Conservation (phyloP, 2,888 invertebrate genomes). For the Carcina quercana region DNA sequence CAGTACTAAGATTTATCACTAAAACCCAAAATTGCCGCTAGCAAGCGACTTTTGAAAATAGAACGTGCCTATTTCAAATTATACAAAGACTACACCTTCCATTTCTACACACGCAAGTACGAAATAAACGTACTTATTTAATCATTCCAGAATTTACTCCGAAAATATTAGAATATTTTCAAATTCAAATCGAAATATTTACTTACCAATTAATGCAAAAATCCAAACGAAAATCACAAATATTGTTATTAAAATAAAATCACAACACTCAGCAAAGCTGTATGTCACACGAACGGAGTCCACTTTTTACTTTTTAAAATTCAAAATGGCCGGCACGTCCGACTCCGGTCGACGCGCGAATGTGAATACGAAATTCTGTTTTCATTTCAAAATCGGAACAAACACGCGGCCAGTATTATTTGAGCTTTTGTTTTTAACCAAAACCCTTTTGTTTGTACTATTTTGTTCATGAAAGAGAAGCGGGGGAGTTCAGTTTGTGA, state of each 20-base stretch:
- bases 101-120: too few relatives aligned
- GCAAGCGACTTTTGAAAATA: too few relatives aligned
- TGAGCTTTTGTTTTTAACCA: slow-evolving; percentile 30
- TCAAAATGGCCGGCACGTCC: slow-evolving; percentile 40
- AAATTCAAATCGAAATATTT: too few relatives aligned
- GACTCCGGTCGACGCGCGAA: slow-evolving; percentile 40
- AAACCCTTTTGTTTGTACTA: slow-evolving; percentile 15
- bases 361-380: slow-evolving; percentile 59
- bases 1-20: too few relatives aligned
- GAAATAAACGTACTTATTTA: too few relatives aligned
- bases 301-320: slow-evolving; percentile 16
- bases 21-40: too few relatives aligned
- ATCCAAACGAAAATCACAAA: too few relatives aligned
- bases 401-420: slow-evolving; percentile 23
- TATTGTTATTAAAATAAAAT: slow-evolving; percentile 1
- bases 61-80: too few relatives aligned
- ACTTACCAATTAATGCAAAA: too few relatives aligned
- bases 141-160: too few relatives aligned
- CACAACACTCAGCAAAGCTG: background rate
- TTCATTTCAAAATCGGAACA: slow-evolving; percentile 63
- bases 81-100: too few relatives aligned
- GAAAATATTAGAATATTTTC: background rate
- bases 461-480: slow-evolving; percentile 18
- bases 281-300: background rate
- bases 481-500: slow-evolving; percentile 25